Base-by-base conservation (phyloP, 53 echinoderm and acorn worm species). In the Paelopatides confundens region DNA sequence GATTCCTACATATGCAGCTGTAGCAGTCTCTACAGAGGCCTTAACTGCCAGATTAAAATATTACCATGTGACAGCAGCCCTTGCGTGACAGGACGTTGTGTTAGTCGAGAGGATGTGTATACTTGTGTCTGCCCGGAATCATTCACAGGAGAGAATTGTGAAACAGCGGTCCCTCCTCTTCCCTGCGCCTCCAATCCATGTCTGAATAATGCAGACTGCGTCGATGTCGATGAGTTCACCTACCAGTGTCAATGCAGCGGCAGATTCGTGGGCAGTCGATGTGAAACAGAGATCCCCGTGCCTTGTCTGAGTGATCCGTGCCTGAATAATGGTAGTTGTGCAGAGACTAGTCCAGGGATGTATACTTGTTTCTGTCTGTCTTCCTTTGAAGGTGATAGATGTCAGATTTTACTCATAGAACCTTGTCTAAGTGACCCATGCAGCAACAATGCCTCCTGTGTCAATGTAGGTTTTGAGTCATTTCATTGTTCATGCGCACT, bases 151-250 rank as follows among this genome's bases (percentile, higher is more conserved):
- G 54, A 38, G 4, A 88, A 92, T 39, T 95, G 95, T 81, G 95
- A 95, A 28, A 81, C 39, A 23, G 82, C 92, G 0, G 40, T 93
- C 62, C 68, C 90, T 36, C 89, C 89, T 15, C 46, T 83, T 34
- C 95, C 93, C 0, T 98, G 98, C 63, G 98, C 94, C 54, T 86
- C 87, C 40, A 87, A 91, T 53, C 95, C 95, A 2, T 98, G 98
- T 63, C 26, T 93, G 38, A 95, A 92, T 81, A 90, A 87, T 31
- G 87, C 90, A 78, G 79, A 79, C 31, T 90, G 87, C 82, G 17
- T 85, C 51, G 86, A 92, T 85, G 43, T 62, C 52, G 65, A 52
- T 3, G 88, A 65, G 11, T 50, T 64, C 38, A 50, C 88, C 6
- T 96, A 90, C 66, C 54, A 33, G 1, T 96, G 96, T 82, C 86